A percentile compares a stretch with the other conserved stretches of the same genome.
phyloP scores from a whole-genome alignment of 2,113 vertebrate species.

The Barbus barbus region DNA sequence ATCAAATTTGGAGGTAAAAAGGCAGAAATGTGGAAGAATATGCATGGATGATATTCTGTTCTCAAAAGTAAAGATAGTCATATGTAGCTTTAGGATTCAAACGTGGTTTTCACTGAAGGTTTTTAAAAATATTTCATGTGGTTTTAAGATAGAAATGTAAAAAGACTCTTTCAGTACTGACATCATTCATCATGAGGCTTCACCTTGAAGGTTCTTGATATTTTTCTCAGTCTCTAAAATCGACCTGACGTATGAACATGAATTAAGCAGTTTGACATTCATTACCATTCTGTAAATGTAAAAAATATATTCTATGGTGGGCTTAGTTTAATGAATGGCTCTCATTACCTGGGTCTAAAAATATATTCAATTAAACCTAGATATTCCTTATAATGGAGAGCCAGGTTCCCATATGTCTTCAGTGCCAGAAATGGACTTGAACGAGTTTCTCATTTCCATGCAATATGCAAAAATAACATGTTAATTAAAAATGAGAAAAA shows the following conservation, averaged over 20 bases:
- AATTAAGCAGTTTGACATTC: conserved; percentile 7
- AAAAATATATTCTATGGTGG: not conserved
- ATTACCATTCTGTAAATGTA: conserved; percentile 18
- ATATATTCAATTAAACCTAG: conserved; percentile 32
- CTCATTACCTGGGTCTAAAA: conserved; percentile 42
- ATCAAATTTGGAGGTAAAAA: not conserved
- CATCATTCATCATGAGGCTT: conserved; percentile 25
- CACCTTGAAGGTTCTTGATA: conserved; percentile 26
- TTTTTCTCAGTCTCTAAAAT: no score
- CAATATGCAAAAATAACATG: not conserved
- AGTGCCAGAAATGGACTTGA: conserved; percentile 1
- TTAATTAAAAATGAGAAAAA: not conserved
- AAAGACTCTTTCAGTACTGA: conserved; percentile 1
- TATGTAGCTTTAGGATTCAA: not conserved
- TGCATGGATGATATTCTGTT: not conserved
- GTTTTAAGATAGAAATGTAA: conserved; percentile 7
- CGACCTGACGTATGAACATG: conserved; percentile 28
- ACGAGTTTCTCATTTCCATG: conserved; percentile 34
- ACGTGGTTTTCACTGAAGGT: not conserved
- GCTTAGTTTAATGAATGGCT: conserved; percentile 26
- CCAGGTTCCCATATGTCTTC: conserved; percentile 14
- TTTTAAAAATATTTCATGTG: not conserved
- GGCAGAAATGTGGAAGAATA: not conserved
- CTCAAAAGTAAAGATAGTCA: not conserved
- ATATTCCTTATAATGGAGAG: conserved; percentile 17